phyloP scores from a whole-genome alignment of 2,888 invertebrate genomes.

The Monochamus alternatus region DNA sequence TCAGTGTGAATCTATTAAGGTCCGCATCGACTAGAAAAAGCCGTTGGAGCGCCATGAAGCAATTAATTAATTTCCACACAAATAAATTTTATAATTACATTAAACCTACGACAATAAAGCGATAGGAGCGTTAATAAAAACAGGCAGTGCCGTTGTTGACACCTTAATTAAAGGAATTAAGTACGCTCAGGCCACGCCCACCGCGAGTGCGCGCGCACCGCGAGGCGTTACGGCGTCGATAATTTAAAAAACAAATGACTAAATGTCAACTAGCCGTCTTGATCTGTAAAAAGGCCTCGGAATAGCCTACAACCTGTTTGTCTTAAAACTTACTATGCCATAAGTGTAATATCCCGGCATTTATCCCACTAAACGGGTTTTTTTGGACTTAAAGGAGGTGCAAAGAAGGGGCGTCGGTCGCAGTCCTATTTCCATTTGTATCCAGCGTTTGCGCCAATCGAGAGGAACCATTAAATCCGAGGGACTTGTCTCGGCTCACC shows the following conservation, averaged over 20 bases:
- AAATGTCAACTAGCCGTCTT: conserved; percentile 64
- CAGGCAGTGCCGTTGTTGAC: conserved; percentile 59
- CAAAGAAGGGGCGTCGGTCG: conserved; percentile 62
- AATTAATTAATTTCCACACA: conserved; percentile 43
- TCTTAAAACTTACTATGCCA: conserved; percentile 64
- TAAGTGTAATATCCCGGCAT: conserved; percentile 66
- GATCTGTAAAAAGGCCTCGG: conserved; percentile 56
- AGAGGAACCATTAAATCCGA: conserved; percentile 49
- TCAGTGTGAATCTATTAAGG: neutral
- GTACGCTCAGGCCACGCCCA: conserved; percentile 57
- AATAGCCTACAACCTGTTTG: conserved; percentile 64
- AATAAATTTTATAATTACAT: conserved; percentile 48
- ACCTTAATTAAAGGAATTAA: conserved; percentile 64
- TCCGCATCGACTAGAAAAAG: conserved; percentile 19
- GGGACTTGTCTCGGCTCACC: conserved; percentile 52
- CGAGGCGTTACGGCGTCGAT: conserved; percentile 57
- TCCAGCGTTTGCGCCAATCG: conserved; percentile 61
- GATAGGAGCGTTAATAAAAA: conserved; percentile 58
- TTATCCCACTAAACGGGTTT: conserved; percentile 64
- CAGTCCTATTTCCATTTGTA: conserved; percentile 65
- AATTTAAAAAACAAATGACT: conserved; percentile 55
- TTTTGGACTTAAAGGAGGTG: conserved; percentile 61
- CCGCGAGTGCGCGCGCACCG: conserved; percentile 61
- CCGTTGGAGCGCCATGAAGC: conserved; percentile 35
- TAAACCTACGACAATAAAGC: conserved; percentile 45